Evolutionary conservation across 2,113 vertebrate genomes (phyloP).

Genomic region (Atractosteus spatula): DNA sequence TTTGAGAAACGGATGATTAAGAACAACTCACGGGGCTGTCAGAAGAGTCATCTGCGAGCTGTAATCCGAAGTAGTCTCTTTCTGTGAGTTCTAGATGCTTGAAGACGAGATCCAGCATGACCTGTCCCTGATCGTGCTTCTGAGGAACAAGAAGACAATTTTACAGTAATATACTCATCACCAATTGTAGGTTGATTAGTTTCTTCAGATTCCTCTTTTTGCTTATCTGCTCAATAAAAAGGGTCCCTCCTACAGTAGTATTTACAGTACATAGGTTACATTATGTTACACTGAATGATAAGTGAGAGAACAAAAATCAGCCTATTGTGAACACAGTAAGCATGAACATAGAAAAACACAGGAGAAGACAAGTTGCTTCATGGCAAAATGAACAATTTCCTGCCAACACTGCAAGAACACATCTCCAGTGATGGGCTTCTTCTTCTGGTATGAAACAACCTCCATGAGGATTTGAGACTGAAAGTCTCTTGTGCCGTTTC

Average conservation of each 20-base stretch:
- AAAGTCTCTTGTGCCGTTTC: no score
- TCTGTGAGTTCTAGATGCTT: slow-evolving; percentile 97
- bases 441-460: no score
- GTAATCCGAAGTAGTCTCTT: slow-evolving; percentile 96
- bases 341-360: not conserved
- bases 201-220: no score
- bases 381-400: not conserved
- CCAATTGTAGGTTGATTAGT: no score
- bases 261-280: no score
- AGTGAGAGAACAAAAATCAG: no score
- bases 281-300: not conserved
- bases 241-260: no score
- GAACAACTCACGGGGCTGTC: slow-evolving; percentile 87
- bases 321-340: no score
- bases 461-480: no score
- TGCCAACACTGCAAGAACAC: not conserved
- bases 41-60: slow-evolving; percentile 87
- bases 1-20: not conserved
- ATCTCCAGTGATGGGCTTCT: not conserved
- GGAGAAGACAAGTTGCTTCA: not conserved
- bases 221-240: no score
- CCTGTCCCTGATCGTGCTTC: slow-evolving; percentile 93
- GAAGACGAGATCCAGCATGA: slow-evolving; percentile 90
- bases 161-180: no score
- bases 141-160: slow-evolving; percentile 50